Conservation (phyloP, 2,797 vertebrate species). For the Myotis pilosus region DNA sequence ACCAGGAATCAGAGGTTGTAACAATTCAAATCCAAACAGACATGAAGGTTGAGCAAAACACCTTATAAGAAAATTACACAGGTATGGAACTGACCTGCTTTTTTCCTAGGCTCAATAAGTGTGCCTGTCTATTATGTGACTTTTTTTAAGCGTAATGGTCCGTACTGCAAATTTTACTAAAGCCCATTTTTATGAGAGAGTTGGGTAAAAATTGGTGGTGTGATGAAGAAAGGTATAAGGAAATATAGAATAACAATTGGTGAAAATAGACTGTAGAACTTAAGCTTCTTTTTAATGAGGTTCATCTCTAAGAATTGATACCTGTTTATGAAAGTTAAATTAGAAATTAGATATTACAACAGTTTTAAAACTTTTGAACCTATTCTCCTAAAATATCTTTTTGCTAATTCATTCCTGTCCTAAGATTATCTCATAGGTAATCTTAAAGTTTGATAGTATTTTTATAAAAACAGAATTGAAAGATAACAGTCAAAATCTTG, state of each 20-base stretch:
- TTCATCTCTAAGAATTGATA: neutral
- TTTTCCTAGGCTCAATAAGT: neutral
- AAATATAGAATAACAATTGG: neutral
- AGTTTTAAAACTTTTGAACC: neutral
- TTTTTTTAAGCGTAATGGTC: neutral
- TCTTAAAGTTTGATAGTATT: neutral
- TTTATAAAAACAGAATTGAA: conserved; percentile 32
- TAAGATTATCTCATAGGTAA: neutral
- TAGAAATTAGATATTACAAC: neutral
- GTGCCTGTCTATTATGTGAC: neutral
- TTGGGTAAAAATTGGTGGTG: neutral
- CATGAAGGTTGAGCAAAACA: neutral
- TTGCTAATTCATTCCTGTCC: neutral
- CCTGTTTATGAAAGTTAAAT: neutral
- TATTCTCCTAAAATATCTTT: neutral
- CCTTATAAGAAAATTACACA: neutral
- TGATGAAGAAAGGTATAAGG: neutral
- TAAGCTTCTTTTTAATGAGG: neutral
- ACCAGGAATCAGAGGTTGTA: neutral
- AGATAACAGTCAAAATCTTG: neutral
- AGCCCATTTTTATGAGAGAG: neutral
- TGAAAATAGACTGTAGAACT: neutral
- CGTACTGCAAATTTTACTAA: neutral
- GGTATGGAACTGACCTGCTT: neutral
- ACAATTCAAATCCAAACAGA: neutral